A percentile compares a stretch with the other conserved stretches of the same genome.
These are phyloP conservation scores for Cyclargus thomasi DNA, from an alignment of 1,140 invertebrate species.

Conservation along the genomic window DNA sequence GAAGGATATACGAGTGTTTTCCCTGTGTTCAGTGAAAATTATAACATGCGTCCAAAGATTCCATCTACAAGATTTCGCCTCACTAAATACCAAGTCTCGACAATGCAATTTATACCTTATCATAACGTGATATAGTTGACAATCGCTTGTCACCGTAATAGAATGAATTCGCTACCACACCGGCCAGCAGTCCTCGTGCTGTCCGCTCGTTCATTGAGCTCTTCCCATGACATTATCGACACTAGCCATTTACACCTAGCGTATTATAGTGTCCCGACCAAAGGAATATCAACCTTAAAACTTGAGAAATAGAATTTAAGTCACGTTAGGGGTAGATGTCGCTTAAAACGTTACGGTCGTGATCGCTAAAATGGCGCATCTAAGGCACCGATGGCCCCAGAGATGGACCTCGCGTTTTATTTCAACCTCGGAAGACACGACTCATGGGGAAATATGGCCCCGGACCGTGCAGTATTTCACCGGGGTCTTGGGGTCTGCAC, in stretches of 20 bases:
- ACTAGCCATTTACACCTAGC: constrained; percentile 38
- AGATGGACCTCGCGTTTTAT: constrained; percentile 73
- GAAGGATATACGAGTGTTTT: background rate
- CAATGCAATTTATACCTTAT: constrained; percentile 21
- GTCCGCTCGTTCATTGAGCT: constrained; percentile 70
- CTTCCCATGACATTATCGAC: constrained; percentile 73
- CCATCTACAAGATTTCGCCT: constrained; percentile 14
- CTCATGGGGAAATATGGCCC: constrained; percentile 69
- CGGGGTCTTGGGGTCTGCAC: constrained; percentile 51
- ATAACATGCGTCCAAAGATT: background rate
- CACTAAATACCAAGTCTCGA: constrained; percentile 19
- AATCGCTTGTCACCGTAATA: constrained; percentile 17
- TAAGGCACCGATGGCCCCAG: constrained; percentile 67
- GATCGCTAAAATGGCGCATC: constrained; percentile 59
- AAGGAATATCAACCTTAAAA: constrained; percentile 26
- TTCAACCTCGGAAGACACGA: constrained; percentile 72
- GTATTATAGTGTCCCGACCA: constrained; percentile 29
- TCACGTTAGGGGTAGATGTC: constrained; percentile 16
- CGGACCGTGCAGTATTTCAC: constrained; percentile 69
- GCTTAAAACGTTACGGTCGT: constrained; percentile 34
- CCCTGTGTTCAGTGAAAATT: background rate
- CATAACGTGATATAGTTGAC: constrained; percentile 14
- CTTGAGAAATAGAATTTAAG: constrained; percentile 9
- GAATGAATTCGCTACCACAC: constrained; percentile 40
- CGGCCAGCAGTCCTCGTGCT: constrained; percentile 63